These are phyloP conservation scores for Sarcoramphus papa DNA, from an alignment of 2,797 vertebrate genomes.

Conservation along the genomic window DNA sequence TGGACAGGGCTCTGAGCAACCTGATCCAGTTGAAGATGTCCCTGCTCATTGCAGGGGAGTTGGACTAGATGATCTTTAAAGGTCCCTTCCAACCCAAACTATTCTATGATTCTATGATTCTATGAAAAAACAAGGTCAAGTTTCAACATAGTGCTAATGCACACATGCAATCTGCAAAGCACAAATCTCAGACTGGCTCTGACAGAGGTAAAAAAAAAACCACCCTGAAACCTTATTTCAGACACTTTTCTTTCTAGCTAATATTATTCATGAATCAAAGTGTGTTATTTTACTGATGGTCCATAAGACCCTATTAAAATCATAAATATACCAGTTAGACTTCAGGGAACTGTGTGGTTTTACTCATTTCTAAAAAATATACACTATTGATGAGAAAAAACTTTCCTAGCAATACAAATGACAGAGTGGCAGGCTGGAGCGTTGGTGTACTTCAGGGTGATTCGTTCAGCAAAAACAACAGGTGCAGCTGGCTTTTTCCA, in stretches of 20 bases:
- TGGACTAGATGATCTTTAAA: too few relatives aligned
- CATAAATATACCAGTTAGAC: background rate
- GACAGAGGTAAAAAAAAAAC: background rate
- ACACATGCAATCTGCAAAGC: background rate
- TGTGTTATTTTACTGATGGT: background rate
- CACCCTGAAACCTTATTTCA: background rate
- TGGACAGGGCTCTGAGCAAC: too few relatives aligned
- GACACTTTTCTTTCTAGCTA: background rate
- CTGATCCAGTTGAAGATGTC: too few relatives aligned
- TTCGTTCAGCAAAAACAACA: slow-evolving; percentile 25
- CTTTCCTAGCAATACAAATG: background rate
- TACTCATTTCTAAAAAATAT: background rate
- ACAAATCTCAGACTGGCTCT: background rate
- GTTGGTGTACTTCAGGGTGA: background rate
- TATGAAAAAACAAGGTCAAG: background rate
- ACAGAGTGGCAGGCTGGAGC: background rate
- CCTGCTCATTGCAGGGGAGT: too few relatives aligned
- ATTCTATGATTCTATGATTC: too few relatives aligned
- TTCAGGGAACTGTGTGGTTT: background rate
- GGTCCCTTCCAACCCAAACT: too few relatives aligned
- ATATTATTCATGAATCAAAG: background rate
- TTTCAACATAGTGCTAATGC: background rate
- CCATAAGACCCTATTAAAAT: background rate
- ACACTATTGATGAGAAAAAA: background rate
- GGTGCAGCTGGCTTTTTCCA: background rate